These are phyloP conservation scores for Apocrypta bakeri DNA, from an alignment of 1,140 invertebrate species.

Conservation along the genomic window DNA sequence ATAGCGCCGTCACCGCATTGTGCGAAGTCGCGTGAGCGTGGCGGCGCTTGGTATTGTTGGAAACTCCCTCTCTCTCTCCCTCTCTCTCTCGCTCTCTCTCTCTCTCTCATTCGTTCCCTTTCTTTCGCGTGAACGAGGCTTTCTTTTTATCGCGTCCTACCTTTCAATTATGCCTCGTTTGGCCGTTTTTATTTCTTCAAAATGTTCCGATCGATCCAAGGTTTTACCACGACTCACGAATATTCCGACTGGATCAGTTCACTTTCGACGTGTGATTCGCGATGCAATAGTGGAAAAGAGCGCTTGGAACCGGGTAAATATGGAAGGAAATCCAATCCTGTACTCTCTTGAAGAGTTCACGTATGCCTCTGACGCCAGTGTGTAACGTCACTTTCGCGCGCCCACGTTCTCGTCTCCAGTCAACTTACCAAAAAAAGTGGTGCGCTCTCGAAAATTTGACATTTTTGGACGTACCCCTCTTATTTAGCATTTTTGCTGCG, in stretches of 20 bases:
- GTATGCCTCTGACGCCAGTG: too few species aligned
- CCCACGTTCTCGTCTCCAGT: not conserved
- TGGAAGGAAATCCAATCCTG: too few species aligned
- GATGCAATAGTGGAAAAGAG: too few species aligned
- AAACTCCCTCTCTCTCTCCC: conserved; percentile 31
- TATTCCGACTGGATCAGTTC: too few species aligned
- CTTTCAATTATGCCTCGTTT: conserved; percentile 20
- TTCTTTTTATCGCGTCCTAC: conserved; percentile 1
- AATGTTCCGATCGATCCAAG: not conserved
- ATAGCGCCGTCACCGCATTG: conserved; percentile 62
- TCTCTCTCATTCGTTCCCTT: conserved; percentile 32
- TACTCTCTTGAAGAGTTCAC: too few species aligned
- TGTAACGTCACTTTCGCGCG: not conserved
- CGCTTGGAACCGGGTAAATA: too few species aligned
- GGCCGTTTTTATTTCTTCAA: not conserved
- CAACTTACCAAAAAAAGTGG: not conserved
- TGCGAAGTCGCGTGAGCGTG: conserved; percentile 62
- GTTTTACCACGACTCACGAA: too few species aligned
- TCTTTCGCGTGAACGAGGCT: not conserved
- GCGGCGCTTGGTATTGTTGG: conserved; percentile 58
- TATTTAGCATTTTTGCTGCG: conserved; percentile 25
- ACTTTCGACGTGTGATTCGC: too few species aligned
- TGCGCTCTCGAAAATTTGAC: not conserved
- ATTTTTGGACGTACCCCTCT: not conserved
- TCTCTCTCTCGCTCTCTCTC: conserved; percentile 38